Percentiles rank a stretch among this genome's conserved stretches.
phyloP scores from a whole-genome alignment of 2,797 vertebrate species.

The Lepus townsendii region DNA sequence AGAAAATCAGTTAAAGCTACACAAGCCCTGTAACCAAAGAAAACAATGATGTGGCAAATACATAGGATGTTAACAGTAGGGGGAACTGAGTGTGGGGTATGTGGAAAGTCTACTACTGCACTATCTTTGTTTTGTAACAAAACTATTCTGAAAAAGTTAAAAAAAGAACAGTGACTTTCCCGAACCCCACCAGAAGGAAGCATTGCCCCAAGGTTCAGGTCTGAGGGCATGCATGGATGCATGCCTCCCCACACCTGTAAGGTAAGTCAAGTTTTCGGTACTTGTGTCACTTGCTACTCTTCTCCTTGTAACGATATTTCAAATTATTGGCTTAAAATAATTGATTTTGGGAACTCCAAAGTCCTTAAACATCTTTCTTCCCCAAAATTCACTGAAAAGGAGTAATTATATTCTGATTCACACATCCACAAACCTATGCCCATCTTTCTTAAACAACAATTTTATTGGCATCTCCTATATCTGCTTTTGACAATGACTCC shows the following conservation, averaged over 20 bases:
- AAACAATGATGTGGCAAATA: neutral
- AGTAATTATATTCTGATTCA: neutral
- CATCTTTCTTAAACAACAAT: neutral
- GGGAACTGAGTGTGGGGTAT: no score
- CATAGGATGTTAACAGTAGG: no score
- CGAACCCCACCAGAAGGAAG: neutral
- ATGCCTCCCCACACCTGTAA: neutral
- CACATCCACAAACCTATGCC: neutral
- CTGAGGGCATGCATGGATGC: accelerated
- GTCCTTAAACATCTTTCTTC: neutral
- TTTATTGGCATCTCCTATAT: neutral
- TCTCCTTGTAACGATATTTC: neutral
- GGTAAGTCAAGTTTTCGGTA: neutral
- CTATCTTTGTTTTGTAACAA: no score
- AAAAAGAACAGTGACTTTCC: no score
- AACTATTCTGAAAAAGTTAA: no score
- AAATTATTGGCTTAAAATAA: neutral
- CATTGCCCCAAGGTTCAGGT: neutral
- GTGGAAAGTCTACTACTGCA: no score
- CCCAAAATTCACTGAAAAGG: constrained; percentile 10
- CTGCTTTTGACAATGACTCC: neutral
- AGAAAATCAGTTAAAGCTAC: constrained; percentile 46
- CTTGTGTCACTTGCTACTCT: neutral
- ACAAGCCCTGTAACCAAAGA: neutral
- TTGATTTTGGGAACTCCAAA: neutral